These are phyloP conservation scores for Proteles cristata DNA, from an alignment of 2,113 vertebrate species.

Conservation along the genomic window DNA sequence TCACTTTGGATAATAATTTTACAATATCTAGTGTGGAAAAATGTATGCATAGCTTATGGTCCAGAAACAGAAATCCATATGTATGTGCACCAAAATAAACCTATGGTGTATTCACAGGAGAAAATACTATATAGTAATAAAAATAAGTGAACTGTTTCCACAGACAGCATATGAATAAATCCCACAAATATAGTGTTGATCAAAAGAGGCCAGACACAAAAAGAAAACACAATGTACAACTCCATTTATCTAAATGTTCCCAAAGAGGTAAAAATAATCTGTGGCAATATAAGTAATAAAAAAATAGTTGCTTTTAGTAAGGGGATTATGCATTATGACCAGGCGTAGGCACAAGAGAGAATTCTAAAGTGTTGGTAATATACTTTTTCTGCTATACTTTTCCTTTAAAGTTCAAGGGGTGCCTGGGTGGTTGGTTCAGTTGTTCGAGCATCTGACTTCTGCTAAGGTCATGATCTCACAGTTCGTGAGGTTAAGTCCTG, in stretches of 20 bases:
- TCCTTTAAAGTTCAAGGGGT: not conserved
- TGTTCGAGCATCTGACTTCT: too few species aligned
- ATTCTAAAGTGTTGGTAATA: not conserved
- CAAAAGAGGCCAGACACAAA: not conserved
- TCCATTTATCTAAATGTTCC: not conserved
- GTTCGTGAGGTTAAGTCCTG: too few species aligned
- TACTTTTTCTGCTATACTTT: not conserved
- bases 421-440: too few species aligned
- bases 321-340: not conserved
- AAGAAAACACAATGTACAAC: not conserved
- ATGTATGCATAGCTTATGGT: not conserved
- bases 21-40: not conserved
- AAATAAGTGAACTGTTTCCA: not conserved
- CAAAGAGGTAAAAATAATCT: not conserved
- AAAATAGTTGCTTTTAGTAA: not conserved
- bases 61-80: not conserved
- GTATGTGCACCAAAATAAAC: not conserved
- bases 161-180: not conserved
- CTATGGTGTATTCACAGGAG: not conserved
- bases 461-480: too few species aligned
- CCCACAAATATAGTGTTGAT: not conserved
- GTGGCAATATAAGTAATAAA: not conserved
- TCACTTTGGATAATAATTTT: not conserved
- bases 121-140: not conserved
- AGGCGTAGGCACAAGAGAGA: not conserved